Evolutionary conservation across 2,888 invertebrate species (phyloP), one percentile per base, ranked within the genome.

Genomic region (Apodemia zela): DNA sequence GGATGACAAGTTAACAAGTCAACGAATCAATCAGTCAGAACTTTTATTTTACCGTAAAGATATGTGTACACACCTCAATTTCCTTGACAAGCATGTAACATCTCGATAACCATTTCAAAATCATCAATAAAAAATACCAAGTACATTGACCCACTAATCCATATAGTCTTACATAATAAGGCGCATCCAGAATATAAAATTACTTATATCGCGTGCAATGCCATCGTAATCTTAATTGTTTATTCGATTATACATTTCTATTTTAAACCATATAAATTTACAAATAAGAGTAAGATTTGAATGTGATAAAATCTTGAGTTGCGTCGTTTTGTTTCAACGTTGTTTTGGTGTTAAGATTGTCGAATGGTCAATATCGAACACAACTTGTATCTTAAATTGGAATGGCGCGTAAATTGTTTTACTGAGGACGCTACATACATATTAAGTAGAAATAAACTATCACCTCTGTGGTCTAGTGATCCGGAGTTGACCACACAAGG

Each of bases 131-230:
- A 72, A 74, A 74, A 78, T 72, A 78, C 72, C 72, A 75, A 77
- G 81, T 81, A 79, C 84, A 79, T 83, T 83, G 84, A 83, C 85
- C 84, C 72, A 86, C 74, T 85, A 82, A 85, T 83, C 84, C 76
- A 85, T 77, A 80, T 85, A 67, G 65, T 59, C 73, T 85, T 85
- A 81, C 85, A 81, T 84, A 85, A 85, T 69, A 68, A 62, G 63
- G 63, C 73, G 73, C 71, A 63, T 66, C 54, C 60, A 72, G 85
- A 84, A 85, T 84, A 80, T 66, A 73, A 81, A 82, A 72, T 71
- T 71, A 68, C 68, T 76, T 78, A 75, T 77, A 75, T 67, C 80
- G 77, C 79, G 81, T 77, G 75, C 74, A 66, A 59, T 78, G 76
- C 74, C 82, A 81, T 75, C 75, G 68, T 66, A 57, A 61, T 65